Base-by-base conservation (phyloP, 2,113 vertebrate genomes). In the Miniopterus natalensis region DNA sequence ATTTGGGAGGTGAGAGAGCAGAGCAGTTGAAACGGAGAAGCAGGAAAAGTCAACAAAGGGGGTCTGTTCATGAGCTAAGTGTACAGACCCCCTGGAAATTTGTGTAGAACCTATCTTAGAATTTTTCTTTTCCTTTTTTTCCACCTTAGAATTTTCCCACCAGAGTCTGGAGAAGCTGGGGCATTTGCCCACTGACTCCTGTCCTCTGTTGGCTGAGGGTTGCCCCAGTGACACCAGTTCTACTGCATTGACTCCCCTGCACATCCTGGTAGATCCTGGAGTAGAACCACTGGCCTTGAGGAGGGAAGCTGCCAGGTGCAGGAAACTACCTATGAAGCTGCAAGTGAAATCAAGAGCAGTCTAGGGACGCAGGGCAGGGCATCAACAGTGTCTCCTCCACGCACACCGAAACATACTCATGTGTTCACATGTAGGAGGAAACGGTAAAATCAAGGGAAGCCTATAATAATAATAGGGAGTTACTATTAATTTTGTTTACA, bases 291-390 rank as follows among this genome's bases (percentile, higher is more conserved):
- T 47, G 57, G 65, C 51, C 27, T 25, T 10, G 21, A 77, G 40
- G n/a, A 23, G 23, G 40, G 59, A 36, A 20, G 14, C 21, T 73
- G 74, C 18, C 36, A 7, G 27, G 55, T n/a, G 3, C 29, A 20
- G 89, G 49, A 59, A 3, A 8, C 63, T 0, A 1, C 21, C 61
- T 11, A 5, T 23, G 0, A 0, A 8, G 29, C 65, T 36, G 3
- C 47, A 55, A 4, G 23, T 18, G 79, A 61, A 47, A 40, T 47
- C 40, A 29, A 6, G 40, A 57, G 42, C 40, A 20, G 57, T 57
- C 57, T 45, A 9, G 55, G 78, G 55, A 45, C 2, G 8, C 29
- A 31, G 55, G 78, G 78, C 55, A 21, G 27, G 42, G 29, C 29
- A 4, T 21, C 25, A 1, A 13, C 53, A 47, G 31, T 3, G 25